Evolutionary conservation across 2,113 vertebrate species (phyloP).

Genomic region (Percopsis transmontana): DNA sequence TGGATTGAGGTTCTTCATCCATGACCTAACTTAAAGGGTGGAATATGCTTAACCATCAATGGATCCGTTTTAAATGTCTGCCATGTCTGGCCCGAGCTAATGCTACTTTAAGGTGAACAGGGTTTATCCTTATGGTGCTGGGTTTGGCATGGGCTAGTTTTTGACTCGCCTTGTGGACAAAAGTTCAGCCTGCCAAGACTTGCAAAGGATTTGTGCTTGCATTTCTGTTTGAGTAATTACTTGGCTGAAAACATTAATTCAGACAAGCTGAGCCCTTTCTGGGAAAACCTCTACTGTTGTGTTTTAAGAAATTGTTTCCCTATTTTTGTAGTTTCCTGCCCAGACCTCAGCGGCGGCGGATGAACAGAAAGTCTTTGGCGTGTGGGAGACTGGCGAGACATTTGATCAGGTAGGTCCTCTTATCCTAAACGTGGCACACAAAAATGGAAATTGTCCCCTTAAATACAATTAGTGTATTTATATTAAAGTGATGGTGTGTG

Average conservation of each 20-base stretch:
- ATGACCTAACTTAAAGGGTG: not conserved
- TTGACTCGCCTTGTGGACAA: not conserved
- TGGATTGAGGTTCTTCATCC: slow-evolving; percentile 7
- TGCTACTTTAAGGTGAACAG: not conserved
- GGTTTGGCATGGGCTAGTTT: not conserved
- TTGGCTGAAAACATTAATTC: too few relatives aligned
- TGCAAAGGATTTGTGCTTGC: too few relatives aligned
- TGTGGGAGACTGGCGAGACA: slow-evolving; percentile 93
- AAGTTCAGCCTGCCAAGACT: not conserved
- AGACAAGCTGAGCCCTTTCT: too few relatives aligned
- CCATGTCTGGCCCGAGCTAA: slow-evolving; percentile 19
- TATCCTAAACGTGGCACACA: not conserved
- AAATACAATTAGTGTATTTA: not conserved
- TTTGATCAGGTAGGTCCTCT: slow-evolving; percentile 84
- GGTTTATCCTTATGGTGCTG: not conserved
- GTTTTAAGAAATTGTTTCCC: not conserved
- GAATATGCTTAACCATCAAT: not conserved
- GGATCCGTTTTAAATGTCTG: slow-evolving; percentile 3
- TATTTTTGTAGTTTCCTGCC: slow-evolving; percentile 86
- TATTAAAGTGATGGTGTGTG: not conserved
- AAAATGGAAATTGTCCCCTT: not conserved
- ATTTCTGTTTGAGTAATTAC: too few relatives aligned
- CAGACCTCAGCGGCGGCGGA: slow-evolving; percentile 90
- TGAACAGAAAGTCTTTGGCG: slow-evolving; percentile 94
- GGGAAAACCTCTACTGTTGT: not conserved